phyloP scores from a whole-genome alignment of 2,888 invertebrate species.

The Congeria kusceri region DNA sequence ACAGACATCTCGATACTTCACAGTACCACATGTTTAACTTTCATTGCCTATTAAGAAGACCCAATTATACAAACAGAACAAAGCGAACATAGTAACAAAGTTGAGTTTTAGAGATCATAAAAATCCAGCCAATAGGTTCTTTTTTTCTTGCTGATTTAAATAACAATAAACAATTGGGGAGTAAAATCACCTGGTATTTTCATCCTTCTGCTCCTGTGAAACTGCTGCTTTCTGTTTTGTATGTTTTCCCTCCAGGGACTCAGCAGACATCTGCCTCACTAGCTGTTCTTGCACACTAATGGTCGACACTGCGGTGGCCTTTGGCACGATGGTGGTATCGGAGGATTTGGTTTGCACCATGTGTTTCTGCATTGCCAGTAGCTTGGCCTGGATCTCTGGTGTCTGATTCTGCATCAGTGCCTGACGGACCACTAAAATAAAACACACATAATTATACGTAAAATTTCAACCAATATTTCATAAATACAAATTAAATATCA shows the following conservation, averaged over 20 bases:
- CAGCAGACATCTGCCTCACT: constrained; percentile 18
- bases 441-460: not conserved
- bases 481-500: too few relatives aligned
- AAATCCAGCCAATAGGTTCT: too few relatives aligned
- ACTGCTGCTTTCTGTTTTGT: constrained; percentile 64
- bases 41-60: too few relatives aligned
- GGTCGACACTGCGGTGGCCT: constrained; percentile 14
- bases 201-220: constrained; percentile 84
- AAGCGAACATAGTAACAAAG: too few relatives aligned
- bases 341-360: constrained; percentile 75
- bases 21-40: too few relatives aligned
- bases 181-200: constrained; percentile 80
- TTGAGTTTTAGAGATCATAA: too few relatives aligned
- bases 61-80: too few relatives aligned
- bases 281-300: constrained; percentile 9
- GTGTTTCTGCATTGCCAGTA: constrained; percentile 93
- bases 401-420: constrained; percentile 96
- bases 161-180: too few relatives aligned
- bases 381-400: constrained; percentile 96
- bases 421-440: constrained; percentile 87
- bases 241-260: constrained; percentile 23
- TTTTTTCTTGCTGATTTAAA: too few relatives aligned
- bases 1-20: too few relatives aligned
- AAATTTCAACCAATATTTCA: not conserved
- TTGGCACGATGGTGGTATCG: constrained; percentile 34